Percentiles rank a stretch among this genome's conserved stretches.
These are phyloP conservation scores for Notechis scutatus DNA, from an alignment of 2,113 vertebrate species.

Conservation along the genomic window DNA sequence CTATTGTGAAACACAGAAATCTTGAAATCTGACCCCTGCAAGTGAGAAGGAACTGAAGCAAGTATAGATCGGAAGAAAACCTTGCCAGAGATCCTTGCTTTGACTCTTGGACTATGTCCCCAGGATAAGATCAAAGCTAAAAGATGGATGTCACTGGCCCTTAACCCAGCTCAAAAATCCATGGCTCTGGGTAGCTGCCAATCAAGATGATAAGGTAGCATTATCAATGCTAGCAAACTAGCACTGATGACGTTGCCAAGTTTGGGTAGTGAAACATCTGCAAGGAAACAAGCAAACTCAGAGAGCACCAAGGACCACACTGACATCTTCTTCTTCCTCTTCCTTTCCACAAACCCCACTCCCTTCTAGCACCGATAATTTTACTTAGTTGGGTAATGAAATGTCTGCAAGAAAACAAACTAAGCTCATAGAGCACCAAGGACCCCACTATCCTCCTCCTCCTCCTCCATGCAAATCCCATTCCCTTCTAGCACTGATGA, in stretches of 20 bases:
- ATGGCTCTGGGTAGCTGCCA: background rate
- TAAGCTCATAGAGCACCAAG: too few species aligned
- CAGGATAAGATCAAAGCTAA: background rate
- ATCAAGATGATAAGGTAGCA: background rate
- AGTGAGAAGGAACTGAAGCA: background rate
- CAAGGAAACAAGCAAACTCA: too few species aligned
- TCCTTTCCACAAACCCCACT: background rate
- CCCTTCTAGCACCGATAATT: background rate
- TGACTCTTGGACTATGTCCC: background rate
- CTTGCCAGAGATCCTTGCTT: background rate
- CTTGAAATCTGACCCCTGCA: background rate
- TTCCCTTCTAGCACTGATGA: too few species aligned
- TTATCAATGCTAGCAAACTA: background rate
- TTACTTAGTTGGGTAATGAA: too few species aligned
- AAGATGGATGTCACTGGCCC: background rate
- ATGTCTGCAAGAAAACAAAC: too few species aligned
- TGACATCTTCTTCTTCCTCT: background rate
- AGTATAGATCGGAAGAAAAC: background rate
- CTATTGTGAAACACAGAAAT: background rate
- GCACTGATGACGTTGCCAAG: background rate
- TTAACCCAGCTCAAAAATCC: background rate
- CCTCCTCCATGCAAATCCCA: too few species aligned
- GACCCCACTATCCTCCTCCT: too few species aligned
- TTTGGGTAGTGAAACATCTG: too few species aligned
- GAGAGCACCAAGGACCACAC: too few species aligned